Base-by-base conservation (phyloP, 2,888 invertebrate genomes). In the Oligia fasciuncula region DNA sequence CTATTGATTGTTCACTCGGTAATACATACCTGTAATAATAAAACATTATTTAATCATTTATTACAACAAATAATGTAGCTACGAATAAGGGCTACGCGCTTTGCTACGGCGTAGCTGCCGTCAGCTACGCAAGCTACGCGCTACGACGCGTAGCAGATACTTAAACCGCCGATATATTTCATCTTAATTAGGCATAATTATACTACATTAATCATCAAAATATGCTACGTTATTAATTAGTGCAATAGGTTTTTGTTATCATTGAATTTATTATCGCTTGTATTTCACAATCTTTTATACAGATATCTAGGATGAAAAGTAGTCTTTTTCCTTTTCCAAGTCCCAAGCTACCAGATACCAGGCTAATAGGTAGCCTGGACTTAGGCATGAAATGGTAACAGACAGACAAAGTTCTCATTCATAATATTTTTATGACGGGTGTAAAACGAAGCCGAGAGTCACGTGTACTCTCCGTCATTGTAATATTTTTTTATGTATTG, bases 21-120 rank as follows among this genome's bases (percentile, higher is more conserved):
- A 60, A 88, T 90, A 89, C 90, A 75, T 89, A 89, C 89, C 89
- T 89, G 89, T 4, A 89, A 89, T 1, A 72, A 87, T 19, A 81
- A 72, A 80, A 43, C 0, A 11, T 19, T 29, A 13, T 65, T 68
- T 19, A 66, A n/a, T 60, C 2, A 65, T 79, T 57, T 40, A 62
- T 19, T 43, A n/a, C 29, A 35, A 77, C 1, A 63, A 23, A 65
- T 65, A 19, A 46, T 66, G 6, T 11, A 23, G 66, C n/a, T 78
- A 57, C n/a, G 2, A 46, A 23, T 6, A 46, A 19, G 1, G 0
- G 13, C 35, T 62, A 62, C 29, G 60, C 14, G 4, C 1, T 54
- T 54, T 77, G 65, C 85, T 85, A 85, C 69, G 73, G 23, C 67
- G 85, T 80, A 84, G 85, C 81, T 0, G 4, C 40, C 4, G 1